A percentile compares a stretch with the other conserved stretches of the same genome.
These are phyloP conservation scores for Silurus lanzhouensis DNA, from an alignment of 2,797 vertebrate genomes.

Conservation along the genomic window DNA sequence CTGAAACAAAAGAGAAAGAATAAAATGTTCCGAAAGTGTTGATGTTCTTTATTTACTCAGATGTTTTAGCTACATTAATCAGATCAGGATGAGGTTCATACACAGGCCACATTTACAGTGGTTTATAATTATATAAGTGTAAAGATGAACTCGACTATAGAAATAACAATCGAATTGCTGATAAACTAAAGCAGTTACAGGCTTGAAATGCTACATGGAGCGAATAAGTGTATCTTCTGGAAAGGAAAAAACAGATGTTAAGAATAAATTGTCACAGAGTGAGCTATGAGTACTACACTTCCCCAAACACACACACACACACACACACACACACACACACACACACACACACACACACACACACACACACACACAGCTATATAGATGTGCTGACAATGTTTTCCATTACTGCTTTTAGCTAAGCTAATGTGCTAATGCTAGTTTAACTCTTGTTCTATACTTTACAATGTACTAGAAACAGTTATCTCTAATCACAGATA, in stretches of 20 bases:
- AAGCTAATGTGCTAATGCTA: background rate
- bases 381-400: background rate
- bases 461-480: background rate
- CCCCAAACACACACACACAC: background rate
- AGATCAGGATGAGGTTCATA: background rate
- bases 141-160: background rate
- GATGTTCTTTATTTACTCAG: slow-evolving; percentile 11
- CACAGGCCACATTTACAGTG: background rate
- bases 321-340: no score
- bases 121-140: background rate
- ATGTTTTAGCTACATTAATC: slow-evolving; percentile 16
- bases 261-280: background rate
- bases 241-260: background rate
- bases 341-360: no score
- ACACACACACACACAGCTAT: no score
- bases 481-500: background rate
- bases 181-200: background rate
- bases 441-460: background rate
- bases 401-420: background rate
- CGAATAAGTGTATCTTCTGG: background rate
- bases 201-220: background rate
- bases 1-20: background rate
- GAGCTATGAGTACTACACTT: background rate
- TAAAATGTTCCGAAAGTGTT: background rate
- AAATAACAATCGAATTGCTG: background rate